Conservation (phyloP, 2,113 vertebrate genomes). For the Spermophilus dauricus region DNA sequence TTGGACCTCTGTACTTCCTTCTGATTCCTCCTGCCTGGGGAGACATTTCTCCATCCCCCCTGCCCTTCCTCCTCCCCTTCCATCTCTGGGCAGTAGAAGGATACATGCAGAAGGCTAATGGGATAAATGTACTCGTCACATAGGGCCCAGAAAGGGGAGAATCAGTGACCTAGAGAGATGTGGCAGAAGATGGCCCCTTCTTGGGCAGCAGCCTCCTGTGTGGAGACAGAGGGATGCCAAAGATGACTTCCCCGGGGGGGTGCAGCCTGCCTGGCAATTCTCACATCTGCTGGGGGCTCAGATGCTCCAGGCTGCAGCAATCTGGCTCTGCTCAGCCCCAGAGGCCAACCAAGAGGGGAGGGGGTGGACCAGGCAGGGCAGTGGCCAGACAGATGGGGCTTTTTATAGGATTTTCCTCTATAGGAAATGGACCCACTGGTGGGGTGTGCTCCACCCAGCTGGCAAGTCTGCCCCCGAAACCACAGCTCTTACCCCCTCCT, state of each 20-base stretch:
- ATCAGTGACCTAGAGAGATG: not conserved
- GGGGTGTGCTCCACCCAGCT: constrained; percentile 30
- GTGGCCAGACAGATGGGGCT: constrained; percentile 15
- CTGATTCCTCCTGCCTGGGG: not conserved
- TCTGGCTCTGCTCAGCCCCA: not conserved
- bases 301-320: not conserved
- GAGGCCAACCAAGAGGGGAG: not conserved
- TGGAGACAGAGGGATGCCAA: not conserved
- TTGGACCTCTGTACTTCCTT: not conserved
- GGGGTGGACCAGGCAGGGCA: not conserved
- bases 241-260: not conserved
- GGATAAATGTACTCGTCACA: not conserved
- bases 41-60: not conserved
- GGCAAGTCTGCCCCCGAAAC: constrained; percentile 44
- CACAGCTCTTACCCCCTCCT: not conserved
- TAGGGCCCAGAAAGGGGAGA: not conserved
- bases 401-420: constrained; percentile 33
- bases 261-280: not conserved
- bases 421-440: constrained; percentile 62
- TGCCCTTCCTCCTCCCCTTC: not conserved
- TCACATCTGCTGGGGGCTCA: not conserved
- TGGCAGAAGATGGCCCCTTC: not conserved
- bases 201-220: not conserved
- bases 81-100: not conserved
- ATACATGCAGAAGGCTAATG: not conserved